A percentile compares a stretch with the other conserved stretches of the same genome.
Conservation (phyloP, 2,888 invertebrate species). For the Melipona beecheii region DNA sequence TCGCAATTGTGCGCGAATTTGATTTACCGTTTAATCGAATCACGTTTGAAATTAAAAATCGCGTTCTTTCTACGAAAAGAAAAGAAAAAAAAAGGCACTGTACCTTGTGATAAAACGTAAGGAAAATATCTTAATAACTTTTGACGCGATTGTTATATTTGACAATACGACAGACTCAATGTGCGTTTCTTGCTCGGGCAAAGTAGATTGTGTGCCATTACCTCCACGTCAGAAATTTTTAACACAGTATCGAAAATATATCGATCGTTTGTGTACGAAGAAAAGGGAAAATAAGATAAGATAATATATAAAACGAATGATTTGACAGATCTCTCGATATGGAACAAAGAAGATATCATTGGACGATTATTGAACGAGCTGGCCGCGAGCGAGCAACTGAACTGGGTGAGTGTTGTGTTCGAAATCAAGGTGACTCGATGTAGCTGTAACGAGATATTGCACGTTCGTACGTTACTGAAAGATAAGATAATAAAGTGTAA, state of each 20-base stretch:
- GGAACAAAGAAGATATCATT: neutral
- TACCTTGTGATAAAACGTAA: neutral
- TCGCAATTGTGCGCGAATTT: neutral
- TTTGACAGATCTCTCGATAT: neutral
- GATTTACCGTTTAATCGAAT: neutral
- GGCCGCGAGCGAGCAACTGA: neutral
- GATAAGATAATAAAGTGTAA: constrained; percentile 44
- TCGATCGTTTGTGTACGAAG: neutral
- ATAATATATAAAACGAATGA: neutral
- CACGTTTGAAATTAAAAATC: neutral
- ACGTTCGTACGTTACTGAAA: constrained; percentile 1
- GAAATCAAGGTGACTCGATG: constrained; percentile 30
- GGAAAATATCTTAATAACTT: neutral
- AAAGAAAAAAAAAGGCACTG: too few relatives aligned
- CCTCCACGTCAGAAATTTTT: neutral
- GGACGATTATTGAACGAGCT: constrained; percentile 1
- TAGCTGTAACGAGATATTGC: constrained; percentile 33
- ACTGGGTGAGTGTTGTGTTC: constrained; percentile 1
- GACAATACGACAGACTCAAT: neutral
- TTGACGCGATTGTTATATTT: neutral
- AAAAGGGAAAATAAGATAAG: neutral
- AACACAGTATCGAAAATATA: neutral
- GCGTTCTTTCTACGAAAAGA: neutral
- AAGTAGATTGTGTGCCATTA: neutral
- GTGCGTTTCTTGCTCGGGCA: neutral